Evolutionary conservation across 1,140 invertebrate genomes (phyloP), one percentile per base, ranked within the genome.

Genomic region (Heliconius hermathena): DNA sequence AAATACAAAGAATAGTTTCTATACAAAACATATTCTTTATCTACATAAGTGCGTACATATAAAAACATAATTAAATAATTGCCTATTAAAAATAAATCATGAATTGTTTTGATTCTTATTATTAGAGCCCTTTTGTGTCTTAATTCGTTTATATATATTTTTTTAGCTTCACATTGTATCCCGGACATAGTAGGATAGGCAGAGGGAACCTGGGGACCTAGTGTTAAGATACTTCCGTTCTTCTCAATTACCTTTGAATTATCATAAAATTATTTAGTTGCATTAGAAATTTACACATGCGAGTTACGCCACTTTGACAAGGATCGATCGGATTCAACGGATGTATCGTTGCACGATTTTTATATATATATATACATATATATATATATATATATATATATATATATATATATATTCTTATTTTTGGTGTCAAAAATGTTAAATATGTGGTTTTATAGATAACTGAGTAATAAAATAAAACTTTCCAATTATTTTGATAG

Each of bases 401-500:
- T 29, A 60, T 60, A 3, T 22, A 66, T 11, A 3, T 3, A 26
- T 29, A 66, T 66, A 9, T 66, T 66, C 22, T 60, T 60, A 60
- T 20, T 13, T 66, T 66, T 29, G 60, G 22, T 66, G 60, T 29
- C 60, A 66, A 66, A 29, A 66, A 66, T 66, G 60, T 29, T 29
- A 66, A 60, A 66, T 29, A 66, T 66, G 60, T 16, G 60, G 60
- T 66, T 66, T 26, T 66, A 29, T 66, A 66, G 22, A 66, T 66
- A 66, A 29, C 60, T 29, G 60, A 26, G 13, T 22, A 29, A 66
- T 66, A 66, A 66, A 29, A 66, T 66, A 66, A 66, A 66, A 66
- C 60, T 29, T 66, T 66, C 60, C 60, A 66, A 66, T 13, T 66
- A 66, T 66, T 66, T 66, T 29, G 60, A 22, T 66, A 26, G 60